These are phyloP conservation scores for Smithornis capensis DNA, from an alignment of 2,113 vertebrate species.

Conservation along the genomic window DNA sequence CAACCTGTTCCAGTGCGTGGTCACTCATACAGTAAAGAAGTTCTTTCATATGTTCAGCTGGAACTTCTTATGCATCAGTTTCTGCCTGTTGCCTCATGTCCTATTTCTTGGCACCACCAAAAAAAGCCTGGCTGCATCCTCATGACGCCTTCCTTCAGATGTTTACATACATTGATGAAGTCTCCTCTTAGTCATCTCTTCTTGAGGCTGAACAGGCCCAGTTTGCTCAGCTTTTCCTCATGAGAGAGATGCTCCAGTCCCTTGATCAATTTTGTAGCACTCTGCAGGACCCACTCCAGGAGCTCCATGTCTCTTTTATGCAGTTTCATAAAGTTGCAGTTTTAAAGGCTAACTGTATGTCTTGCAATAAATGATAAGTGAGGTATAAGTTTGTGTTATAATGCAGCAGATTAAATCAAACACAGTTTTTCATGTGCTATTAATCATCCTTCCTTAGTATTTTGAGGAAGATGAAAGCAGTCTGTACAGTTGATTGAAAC, in stretches of 20 bases:
- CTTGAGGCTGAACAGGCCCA: background rate
- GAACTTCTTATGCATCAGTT: background rate
- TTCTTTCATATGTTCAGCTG: background rate
- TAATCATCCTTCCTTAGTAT: background rate
- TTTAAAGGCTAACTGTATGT: background rate
- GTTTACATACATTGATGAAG: background rate
- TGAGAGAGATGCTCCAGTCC: background rate
- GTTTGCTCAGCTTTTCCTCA: background rate
- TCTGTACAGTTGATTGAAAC: background rate
- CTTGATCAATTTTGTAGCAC: no score
- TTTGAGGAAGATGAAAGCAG: background rate
- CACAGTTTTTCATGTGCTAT: background rate
- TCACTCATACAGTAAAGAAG: background rate
- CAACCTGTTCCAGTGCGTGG: background rate
- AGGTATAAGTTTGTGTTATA: background rate
- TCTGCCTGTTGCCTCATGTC: background rate
- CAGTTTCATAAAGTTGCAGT: background rate
- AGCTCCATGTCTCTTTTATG: background rate
- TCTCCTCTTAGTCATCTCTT: background rate
- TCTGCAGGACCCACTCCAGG: background rate
- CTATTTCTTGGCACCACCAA: background rate
- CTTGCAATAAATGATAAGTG: background rate
- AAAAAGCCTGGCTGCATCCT: background rate
- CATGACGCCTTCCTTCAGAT: background rate
- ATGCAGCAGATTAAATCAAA: background rate